Evolutionary conservation across 2,113 vertebrate genomes (phyloP).

Genomic region (Scolopax mira): DNA sequence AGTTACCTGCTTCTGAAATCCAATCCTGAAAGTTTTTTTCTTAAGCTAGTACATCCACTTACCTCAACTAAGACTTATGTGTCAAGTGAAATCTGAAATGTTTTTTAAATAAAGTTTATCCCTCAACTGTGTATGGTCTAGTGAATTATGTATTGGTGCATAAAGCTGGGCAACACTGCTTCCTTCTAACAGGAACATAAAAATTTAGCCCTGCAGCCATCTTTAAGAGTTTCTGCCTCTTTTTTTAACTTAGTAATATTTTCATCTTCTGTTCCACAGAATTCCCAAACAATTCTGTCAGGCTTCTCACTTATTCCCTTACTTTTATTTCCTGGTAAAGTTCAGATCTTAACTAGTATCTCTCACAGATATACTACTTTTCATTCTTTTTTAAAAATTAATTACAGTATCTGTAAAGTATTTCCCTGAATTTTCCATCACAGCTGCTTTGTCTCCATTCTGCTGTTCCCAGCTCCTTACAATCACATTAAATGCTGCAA

Average conservation of each 20-base stretch:
- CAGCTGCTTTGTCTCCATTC: fast-evolving
- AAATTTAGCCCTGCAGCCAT: background rate
- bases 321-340: background rate
- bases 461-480: background rate
- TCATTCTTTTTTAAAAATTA: background rate
- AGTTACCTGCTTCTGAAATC: background rate
- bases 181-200: background rate
- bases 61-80: constrained; percentile 33
- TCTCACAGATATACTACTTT: background rate
- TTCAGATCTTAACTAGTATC: background rate
- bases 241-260: background rate
- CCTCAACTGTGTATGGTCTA: background rate
- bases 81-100: constrained; percentile 34
- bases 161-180: background rate
- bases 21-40: background rate
- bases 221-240: background rate
- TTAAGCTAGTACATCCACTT: constrained; percentile 47
- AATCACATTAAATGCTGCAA: fast-evolving
- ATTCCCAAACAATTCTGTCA: background rate
- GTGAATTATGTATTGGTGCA: background rate
- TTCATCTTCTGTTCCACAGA: background rate
- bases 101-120: constrained; percentile 51
- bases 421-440: background rate
- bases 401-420: background rate
- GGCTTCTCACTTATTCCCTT: background rate